A percentile compares a stretch with the other conserved stretches of the same genome.
These are phyloP conservation scores for Cryptoblepharus egeriae DNA, from an alignment of 2,797 vertebrate species.

Conservation along the genomic window DNA sequence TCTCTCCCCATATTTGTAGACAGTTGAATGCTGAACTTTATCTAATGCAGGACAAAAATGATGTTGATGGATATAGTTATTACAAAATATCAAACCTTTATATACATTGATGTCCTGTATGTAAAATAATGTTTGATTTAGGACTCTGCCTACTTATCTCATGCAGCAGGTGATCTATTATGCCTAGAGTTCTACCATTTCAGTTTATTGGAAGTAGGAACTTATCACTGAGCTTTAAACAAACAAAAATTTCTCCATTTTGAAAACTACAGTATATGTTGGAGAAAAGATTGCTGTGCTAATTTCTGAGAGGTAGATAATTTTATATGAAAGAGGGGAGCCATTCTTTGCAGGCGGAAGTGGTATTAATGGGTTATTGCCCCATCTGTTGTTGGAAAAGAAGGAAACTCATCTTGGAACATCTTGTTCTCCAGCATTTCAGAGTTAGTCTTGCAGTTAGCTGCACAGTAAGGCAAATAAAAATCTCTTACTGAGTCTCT, in stretches of 20 bases:
- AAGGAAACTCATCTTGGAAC: too few species aligned
- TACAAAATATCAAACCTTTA: background rate
- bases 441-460: background rate
- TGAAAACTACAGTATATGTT: too few species aligned
- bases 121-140: background rate
- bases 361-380: background rate
- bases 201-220: too few species aligned
- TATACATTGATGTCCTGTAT: background rate
- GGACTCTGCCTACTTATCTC: background rate
- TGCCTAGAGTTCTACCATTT: background rate
- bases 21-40: background rate
- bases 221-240: background rate
- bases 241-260: background rate
- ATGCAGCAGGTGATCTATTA: background rate
- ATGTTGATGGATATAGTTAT: background rate
- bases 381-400: background rate
- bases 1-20: background rate
- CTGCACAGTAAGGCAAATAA: background rate
- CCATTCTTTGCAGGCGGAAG: background rate
- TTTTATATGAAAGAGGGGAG: too few species aligned
- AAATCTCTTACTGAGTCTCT: background rate
- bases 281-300: too few species aligned
- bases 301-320: too few species aligned
- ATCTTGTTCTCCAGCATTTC: background rate
- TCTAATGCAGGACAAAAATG: background rate